phyloP scores from a whole-genome alignment of 1,140 invertebrate species.

The Idris sp. region DNA sequence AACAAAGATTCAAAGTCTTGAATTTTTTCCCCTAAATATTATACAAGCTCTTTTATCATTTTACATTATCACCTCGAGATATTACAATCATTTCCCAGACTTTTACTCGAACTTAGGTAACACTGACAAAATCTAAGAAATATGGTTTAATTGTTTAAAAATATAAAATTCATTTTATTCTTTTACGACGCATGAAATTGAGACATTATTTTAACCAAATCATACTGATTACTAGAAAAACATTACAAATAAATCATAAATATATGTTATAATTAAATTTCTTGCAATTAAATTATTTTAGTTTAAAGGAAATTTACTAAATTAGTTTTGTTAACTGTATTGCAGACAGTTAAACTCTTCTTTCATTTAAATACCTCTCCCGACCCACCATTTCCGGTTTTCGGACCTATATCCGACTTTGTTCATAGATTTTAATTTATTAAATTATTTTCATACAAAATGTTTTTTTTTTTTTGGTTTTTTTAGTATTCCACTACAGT shows the following conservation, averaged over 20 bases:
- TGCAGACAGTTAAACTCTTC: constrained; percentile 35
- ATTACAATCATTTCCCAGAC: constrained; percentile 43
- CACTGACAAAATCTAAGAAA: no score
- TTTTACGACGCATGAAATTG: no score
- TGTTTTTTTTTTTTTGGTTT: constrained; percentile 59
- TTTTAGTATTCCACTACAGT: constrained; percentile 49
- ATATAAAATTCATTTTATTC: no score
- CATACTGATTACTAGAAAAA: no score
- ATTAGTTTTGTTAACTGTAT: constrained; percentile 14
- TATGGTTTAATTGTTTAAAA: no score
- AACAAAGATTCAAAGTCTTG: constrained; percentile 68
- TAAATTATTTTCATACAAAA: constrained; percentile 68
- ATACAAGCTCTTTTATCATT: constrained; percentile 65
- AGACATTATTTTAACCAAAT: no score
- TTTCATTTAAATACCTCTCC: constrained; percentile 54
- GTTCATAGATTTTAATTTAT: constrained; percentile 24
- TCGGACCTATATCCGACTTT: constrained; percentile 59
- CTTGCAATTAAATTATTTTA: no score
- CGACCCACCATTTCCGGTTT: constrained; percentile 72
- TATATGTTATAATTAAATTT: no score
- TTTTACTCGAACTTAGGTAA: constrained; percentile 37
- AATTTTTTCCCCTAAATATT: constrained; percentile 64
- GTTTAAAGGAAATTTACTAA: no score
- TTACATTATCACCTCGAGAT: constrained; percentile 44
- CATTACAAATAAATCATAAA: no score